These are phyloP conservation scores for Nematolebias whitei DNA, from an alignment of 2,113 vertebrate species.

Conservation along the genomic window DNA sequence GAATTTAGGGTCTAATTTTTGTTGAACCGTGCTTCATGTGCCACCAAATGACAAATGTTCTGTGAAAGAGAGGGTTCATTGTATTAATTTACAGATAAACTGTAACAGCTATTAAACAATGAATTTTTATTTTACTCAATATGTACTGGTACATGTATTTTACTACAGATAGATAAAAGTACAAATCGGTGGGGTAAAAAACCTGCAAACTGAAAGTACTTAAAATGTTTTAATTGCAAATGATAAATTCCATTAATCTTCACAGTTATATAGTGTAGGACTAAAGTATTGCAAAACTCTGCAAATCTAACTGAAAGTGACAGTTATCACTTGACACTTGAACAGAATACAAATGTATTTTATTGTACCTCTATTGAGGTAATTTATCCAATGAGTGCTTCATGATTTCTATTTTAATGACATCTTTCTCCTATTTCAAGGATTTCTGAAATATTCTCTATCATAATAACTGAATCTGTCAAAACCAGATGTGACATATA, in stretches of 20 bases:
- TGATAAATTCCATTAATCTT: neutral
- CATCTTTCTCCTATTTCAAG: neutral
- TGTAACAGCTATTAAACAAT: no score
- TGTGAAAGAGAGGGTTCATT: no score
- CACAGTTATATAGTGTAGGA: neutral
- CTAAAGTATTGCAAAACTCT: no score
- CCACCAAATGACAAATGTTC: no score
- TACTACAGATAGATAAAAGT: no score
- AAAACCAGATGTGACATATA: constrained; percentile 15
- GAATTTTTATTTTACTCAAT: neutral
- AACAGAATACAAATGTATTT: neutral
- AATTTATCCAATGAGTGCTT: neutral
- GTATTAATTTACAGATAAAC: no score
- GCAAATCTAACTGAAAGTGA: neutral
- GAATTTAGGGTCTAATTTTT: neutral
- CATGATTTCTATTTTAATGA: neutral
- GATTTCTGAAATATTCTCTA: neutral
- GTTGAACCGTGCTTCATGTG: no score
- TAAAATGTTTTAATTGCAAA: no score
- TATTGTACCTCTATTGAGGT: neutral
- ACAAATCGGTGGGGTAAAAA: no score
- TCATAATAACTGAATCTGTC: constrained; percentile 14
- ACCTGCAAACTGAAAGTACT: no score
- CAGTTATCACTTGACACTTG: neutral
- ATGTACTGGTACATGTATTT: no score